A percentile compares a stretch with the other conserved stretches of the same genome.
Evolutionary conservation across 2,888 invertebrate genomes (phyloP).

Genomic region (Diaprepes abbreviatus): DNA sequence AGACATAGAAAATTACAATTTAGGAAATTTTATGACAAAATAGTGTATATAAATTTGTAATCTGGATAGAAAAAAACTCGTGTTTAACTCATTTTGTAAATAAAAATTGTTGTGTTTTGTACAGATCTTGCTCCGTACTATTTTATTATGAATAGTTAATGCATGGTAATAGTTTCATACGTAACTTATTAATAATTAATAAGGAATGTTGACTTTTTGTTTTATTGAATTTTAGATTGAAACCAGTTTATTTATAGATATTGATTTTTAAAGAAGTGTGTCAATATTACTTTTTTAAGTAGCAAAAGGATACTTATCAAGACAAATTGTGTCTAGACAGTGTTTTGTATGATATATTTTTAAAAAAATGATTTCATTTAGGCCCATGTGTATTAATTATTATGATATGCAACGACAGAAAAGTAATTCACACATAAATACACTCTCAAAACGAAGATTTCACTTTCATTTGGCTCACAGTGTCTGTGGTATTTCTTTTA

Average conservation of each 20-base stretch:
- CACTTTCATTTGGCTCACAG: no score
- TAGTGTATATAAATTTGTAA: not conserved
- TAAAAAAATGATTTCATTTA: no score
- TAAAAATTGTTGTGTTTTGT: not conserved
- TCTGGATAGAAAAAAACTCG: not conserved
- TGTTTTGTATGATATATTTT: no score
- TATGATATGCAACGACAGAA: no score
- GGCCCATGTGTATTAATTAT: no score
- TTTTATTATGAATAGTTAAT: not conserved
- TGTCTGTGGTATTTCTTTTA: no score
- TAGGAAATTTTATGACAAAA: slow-evolving; percentile 2
- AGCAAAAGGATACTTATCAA: not conserved
- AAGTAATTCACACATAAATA: no score
- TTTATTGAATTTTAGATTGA: not conserved
- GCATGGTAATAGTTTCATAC: not conserved
- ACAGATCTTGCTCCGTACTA: not conserved
- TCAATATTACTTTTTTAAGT: not conserved
- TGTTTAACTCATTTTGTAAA: not conserved
- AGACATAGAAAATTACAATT: not conserved
- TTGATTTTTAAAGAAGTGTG: not conserved
- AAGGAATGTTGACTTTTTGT: not conserved
- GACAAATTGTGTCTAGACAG: not conserved
- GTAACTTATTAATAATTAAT: not conserved
- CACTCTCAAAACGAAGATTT: no score
- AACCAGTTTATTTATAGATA: slow-evolving; percentile 9